Evolutionary conservation across 2,797 vertebrate genomes (phyloP).

Genomic region (Bradypodion ventrale): DNA sequence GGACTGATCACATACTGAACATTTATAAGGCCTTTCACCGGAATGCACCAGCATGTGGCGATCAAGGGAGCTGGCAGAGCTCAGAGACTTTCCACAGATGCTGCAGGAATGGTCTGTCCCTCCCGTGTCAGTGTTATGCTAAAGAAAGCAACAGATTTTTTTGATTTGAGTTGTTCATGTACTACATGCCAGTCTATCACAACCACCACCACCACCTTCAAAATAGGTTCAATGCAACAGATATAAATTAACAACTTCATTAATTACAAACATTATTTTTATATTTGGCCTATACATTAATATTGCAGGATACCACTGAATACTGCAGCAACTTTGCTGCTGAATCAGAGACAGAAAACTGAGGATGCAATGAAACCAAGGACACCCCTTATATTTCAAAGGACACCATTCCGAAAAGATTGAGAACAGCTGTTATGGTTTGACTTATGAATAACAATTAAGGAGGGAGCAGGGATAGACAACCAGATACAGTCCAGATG

Average conservation of each 20-base stretch:
- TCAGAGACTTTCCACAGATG: constrained; percentile 96
- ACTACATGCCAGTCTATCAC: constrained; percentile 31
- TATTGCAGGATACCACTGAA: background rate
- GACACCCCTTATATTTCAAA: background rate
- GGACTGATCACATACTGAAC: constrained; percentile 89
- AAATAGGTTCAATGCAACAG: background rate
- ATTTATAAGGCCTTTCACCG: constrained; percentile 94
- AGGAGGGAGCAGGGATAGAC: background rate
- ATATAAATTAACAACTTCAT: background rate
- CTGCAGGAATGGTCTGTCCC: constrained; percentile 94
- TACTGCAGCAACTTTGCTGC: background rate
- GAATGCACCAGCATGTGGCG: constrained; percentile 99
- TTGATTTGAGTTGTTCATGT: constrained; percentile 42
- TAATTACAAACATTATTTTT: background rate
- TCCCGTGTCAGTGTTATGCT: constrained; percentile 95
- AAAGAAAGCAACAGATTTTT: constrained; percentile 64
- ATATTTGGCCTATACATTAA: background rate
- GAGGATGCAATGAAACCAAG: background rate
- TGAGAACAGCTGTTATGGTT: background rate
- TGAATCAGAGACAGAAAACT: background rate
- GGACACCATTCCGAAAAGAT: no score
- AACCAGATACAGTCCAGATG: background rate
- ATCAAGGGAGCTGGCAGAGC: constrained; percentile 96
- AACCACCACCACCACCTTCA: background rate
- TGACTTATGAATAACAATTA: background rate